Percentiles rank a stretch among this genome's conserved stretches.
Evolutionary conservation across 2,797 vertebrate species (phyloP).

Genomic region (Amniataba percoides): DNA sequence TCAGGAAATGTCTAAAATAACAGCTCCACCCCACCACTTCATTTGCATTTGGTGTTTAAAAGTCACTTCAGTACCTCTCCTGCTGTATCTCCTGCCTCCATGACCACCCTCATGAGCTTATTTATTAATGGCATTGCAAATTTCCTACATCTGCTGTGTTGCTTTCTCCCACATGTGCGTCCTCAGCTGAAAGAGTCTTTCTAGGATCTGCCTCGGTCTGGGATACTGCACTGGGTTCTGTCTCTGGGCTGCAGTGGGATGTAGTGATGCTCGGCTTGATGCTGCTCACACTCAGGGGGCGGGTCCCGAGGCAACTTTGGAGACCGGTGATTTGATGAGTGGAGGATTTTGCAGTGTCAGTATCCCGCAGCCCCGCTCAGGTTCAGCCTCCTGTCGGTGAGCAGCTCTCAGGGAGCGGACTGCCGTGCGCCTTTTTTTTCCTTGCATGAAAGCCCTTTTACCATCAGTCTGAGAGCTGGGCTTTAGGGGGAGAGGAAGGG

Average conservation of each 20-base stretch:
- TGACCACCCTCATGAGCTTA: background rate
- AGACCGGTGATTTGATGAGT: conserved; percentile 87
- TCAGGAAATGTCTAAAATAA: conserved; percentile 72
- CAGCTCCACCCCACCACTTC: conserved; percentile 55
- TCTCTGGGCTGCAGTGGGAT: conserved; percentile 45
- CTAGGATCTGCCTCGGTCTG: background rate
- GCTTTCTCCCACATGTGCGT: background rate
- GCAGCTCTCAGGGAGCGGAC: conserved; percentile 86
- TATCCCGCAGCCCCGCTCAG: conserved; percentile 80
- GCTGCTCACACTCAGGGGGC: conserved; percentile 69
- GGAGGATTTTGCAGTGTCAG: conserved; percentile 84
- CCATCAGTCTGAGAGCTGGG: conserved; percentile 89
- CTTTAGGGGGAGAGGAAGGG: conserved; percentile 84
- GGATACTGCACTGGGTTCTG: conserved; percentile 16
- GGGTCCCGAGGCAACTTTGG: conserved; percentile 77
- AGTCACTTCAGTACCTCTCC: conserved; percentile 13
- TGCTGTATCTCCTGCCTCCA: conserved; percentile 1
- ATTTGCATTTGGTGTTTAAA: conserved; percentile 54
- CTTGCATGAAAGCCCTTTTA: conserved; percentile 83
- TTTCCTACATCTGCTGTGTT: background rate
- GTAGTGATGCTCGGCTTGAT: conserved; percentile 62
- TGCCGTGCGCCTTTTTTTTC: conserved; percentile 76
- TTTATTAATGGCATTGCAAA: background rate
- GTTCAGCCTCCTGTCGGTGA: conserved; percentile 89
- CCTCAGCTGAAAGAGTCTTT: background rate